A percentile compares a stretch with the other conserved stretches of the same genome.
Evolutionary conservation across 2,797 vertebrate species (phyloP).

Genomic region (Poecilia wingei): DNA sequence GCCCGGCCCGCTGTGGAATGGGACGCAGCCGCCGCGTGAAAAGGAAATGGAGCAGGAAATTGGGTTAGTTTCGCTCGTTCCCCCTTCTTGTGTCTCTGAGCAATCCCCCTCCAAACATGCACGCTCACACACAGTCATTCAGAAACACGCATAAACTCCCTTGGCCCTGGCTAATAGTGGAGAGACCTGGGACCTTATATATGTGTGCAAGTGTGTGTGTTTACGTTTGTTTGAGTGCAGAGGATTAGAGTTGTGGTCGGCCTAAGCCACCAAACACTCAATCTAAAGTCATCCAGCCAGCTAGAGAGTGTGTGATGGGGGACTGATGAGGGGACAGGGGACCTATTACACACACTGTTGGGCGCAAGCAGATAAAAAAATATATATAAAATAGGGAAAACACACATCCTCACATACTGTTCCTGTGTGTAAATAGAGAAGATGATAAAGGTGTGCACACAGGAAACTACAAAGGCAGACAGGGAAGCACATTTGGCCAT

Average conservation of each 20-base stretch:
- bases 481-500: constrained; percentile 20
- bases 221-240: constrained; percentile 64
- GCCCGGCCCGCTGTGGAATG: constrained; percentile 63
- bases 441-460: constrained; percentile 51
- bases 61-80: constrained; percentile 80
- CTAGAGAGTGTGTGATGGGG: constrained; percentile 46
- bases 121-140: constrained; percentile 19
- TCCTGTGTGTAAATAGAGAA: constrained; percentile 58
- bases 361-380: constrained; percentile 55
- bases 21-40: constrained; percentile 63
- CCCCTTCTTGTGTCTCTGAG: constrained; percentile 70
- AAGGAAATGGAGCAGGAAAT: constrained; percentile 86
- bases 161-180: constrained; percentile 59
- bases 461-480: constrained; percentile 44
- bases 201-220: constrained; percentile 46
- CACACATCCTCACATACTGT: constrained; percentile 50
- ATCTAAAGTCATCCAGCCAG: constrained; percentile 70
- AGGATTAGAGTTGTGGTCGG: constrained; percentile 66
- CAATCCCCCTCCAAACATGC: constrained; percentile 49
- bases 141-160: constrained; percentile 68
- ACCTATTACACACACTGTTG: constrained; percentile 77
- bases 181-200: constrained; percentile 65
- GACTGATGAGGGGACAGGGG: constrained; percentile 71
- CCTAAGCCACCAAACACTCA: constrained; percentile 70
- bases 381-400: constrained; percentile 59